Base-by-base conservation (phyloP, 2,797 vertebrate genomes). In the Bradypus variegatus region DNA sequence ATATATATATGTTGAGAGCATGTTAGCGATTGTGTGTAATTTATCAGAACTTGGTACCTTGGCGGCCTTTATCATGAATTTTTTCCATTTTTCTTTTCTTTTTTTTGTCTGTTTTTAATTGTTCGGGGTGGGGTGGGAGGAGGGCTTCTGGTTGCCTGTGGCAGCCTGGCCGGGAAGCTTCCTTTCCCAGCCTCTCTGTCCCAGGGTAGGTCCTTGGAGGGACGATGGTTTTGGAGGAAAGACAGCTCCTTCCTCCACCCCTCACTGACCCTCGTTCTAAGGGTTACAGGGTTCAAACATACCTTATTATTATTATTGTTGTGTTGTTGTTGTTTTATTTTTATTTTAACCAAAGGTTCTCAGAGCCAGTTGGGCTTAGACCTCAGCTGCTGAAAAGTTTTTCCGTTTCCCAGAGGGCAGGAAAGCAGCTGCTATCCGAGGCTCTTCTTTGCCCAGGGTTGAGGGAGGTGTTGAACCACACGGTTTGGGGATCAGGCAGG, bases 381-480 rank as follows among this genome's bases (percentile, higher is more conserved):
- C 93, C 96, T 94, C 89, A 95, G 97, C 96, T 96, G 97, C 96
- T 97, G 94, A 89, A 91, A 92, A 94, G 64, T 31, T 3, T 80
- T 94, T 73, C 90, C 93, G 94, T 96, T 96, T 96, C 91, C 73
- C 67, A 18, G 0, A 1, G 80, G 93, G 92, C 81, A 78, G 91
- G 89, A 95, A 93, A 58, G 62, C 41, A 27, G 73, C 84, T 2
- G 8, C 33, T 53, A 53, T 87, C 2, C 1, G 0, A 11, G 12
- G 79, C 83, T 75, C 55, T 89, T 62, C 53, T 38, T 27, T 0
- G 55, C 77, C 93, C 41, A 60, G 82, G 86, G 73, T 80, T n/a
- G 53, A 8, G 87, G 67, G 31, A 53, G 45, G 36, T 27, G 12
- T 21, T 2, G 7, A 14, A 55, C n/a, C 69, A 25, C 8, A 4